phyloP scores from a whole-genome alignment of 2,888 invertebrate species.

The Tryphoninae sp. region DNA sequence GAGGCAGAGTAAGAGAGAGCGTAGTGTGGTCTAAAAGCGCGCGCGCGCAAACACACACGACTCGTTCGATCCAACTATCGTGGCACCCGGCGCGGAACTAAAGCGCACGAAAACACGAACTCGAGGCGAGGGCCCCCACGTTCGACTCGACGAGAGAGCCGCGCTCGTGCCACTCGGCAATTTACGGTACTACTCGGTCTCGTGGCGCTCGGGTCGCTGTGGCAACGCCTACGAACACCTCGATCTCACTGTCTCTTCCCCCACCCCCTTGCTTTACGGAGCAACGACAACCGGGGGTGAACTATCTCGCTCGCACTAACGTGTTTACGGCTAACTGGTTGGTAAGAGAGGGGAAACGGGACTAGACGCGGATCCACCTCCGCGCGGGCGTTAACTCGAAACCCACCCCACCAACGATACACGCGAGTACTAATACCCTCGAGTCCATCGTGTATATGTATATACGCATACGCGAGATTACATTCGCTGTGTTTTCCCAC shows the following conservation, averaged over 20 bases:
- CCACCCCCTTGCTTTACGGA: neutral
- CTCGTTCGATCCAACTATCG: constrained; percentile 79
- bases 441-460: neutral
- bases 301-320: neutral
- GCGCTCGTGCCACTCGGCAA: constrained; percentile 34
- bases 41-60: constrained; percentile 70
- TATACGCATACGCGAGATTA: neutral
- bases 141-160: constrained; percentile 26
- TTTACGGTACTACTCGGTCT: constrained; percentile 68
- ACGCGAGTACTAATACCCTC: neutral
- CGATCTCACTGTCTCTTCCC: constrained; percentile 29
- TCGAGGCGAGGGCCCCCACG: constrained; percentile 73
- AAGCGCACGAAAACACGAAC: constrained; percentile 79
- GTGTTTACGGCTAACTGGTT: neutral
- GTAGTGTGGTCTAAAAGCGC: constrained; percentile 56
- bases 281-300: neutral
- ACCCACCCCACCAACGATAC: constrained; percentile 53
- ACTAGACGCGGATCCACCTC: constrained; percentile 70
- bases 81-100: constrained; percentile 81
- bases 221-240: constrained; percentile 72
- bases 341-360: constrained; percentile 29
- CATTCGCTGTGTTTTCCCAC: constrained; percentile 12
- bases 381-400: constrained; percentile 77
- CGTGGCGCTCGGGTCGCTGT: constrained; percentile 62
- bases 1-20: neutral